Evolutionary conservation across 2,797 vertebrate species (phyloP).

Genomic region (Darevskia nairensis): DNA sequence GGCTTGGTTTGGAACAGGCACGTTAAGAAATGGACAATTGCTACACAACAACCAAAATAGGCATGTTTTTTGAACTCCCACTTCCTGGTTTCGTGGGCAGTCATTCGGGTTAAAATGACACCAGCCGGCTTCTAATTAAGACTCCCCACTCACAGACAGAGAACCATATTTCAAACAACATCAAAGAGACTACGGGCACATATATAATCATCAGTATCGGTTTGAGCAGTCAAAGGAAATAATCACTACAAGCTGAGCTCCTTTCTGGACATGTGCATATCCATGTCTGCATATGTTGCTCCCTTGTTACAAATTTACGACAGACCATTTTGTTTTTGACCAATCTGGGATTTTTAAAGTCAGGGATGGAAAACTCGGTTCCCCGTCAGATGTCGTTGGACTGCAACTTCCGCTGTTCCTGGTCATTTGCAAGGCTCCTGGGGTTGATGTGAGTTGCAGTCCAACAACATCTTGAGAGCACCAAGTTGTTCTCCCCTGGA

Average conservation of each 20-base stretch:
- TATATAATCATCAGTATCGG: neutral
- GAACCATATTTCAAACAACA: neutral
- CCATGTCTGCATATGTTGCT: neutral
- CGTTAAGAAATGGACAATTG: neutral
- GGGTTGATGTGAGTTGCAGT: neutral
- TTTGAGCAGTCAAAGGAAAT: neutral
- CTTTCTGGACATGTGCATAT: neutral
- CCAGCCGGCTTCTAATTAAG: conserved; percentile 2
- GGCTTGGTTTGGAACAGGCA: neutral
- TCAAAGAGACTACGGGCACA: neutral
- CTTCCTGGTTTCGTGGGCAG: neutral
- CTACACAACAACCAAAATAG: neutral
- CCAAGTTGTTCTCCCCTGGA: too few relatives aligned
- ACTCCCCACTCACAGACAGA: neutral
- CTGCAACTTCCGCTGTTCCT: neutral
- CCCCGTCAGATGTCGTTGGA: neutral
- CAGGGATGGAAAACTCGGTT: too few relatives aligned
- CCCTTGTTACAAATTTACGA: too few relatives aligned
- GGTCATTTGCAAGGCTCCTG: neutral
- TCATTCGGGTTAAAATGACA: neutral
- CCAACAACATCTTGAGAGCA: neutral
- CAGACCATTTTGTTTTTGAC: neutral
- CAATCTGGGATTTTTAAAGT: too few relatives aligned
- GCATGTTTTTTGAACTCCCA: neutral
- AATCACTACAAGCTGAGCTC: neutral